Evolutionary conservation across 2,113 vertebrate species (phyloP).

Genomic region (Caranx ignobilis): DNA sequence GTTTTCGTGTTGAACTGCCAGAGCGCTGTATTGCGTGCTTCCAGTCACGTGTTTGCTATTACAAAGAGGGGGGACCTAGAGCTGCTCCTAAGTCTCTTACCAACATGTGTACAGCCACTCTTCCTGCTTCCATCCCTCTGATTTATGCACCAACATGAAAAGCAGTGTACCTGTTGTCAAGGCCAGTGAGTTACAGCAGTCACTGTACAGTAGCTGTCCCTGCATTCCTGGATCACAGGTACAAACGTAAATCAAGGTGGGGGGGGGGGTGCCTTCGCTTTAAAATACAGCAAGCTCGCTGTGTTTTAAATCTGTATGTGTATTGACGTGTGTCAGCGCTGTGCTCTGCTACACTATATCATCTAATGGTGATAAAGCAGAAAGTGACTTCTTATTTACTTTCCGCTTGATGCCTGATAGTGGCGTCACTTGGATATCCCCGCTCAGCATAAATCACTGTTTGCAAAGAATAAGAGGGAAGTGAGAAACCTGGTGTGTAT

Average conservation of each 20-base stretch:
- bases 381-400: conserved; percentile 66
- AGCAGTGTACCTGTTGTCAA: conserved; percentile 53
- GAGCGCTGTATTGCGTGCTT: not conserved
- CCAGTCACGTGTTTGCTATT: conserved; percentile 30
- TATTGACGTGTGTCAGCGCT: conserved; percentile 4
- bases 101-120: conserved; percentile 28
- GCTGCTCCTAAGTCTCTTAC: conserved; percentile 27
- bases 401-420: conserved; percentile 32
- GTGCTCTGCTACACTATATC: conserved; percentile 28
- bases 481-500: conserved; percentile 48
- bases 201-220: conserved; percentile 33
- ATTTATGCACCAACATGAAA: conserved; percentile 55
- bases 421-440: conserved; percentile 47
- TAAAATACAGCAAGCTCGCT: conserved; percentile 5
- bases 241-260: conserved; percentile 54
- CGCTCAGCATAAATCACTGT: conserved; percentile 55
- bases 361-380: conserved; percentile 45
- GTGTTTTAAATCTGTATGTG: conserved; percentile 36
- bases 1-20: conserved; percentile 14
- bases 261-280: not conserved
- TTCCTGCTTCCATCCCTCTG: conserved; percentile 35
- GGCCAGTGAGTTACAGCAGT: conserved; percentile 52
- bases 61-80: conserved; percentile 15
- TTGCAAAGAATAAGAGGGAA: conserved; percentile 49
- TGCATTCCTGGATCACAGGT: conserved; percentile 41